A percentile compares a stretch with the other conserved stretches of the same genome.
Conservation (phyloP, 1,140 invertebrate genomes). For the Temnothorax longispinosus region DNA sequence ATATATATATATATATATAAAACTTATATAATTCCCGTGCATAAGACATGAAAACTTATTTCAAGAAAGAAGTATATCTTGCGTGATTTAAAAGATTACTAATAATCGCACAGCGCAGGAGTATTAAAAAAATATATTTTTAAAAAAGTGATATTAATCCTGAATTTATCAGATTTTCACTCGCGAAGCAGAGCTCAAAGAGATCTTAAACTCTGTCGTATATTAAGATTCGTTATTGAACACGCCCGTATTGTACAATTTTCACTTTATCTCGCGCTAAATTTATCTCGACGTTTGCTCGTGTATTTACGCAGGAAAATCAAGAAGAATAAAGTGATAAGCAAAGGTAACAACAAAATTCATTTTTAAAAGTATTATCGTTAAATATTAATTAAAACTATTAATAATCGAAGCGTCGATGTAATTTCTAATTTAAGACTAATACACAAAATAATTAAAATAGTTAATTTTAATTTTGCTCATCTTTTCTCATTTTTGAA, state of each 20-base stretch:
- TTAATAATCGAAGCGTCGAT: not conserved
- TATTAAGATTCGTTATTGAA: slow-evolving; percentile 41
- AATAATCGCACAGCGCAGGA: not conserved
- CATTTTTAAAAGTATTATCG: not conserved
- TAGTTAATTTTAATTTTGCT: not conserved
- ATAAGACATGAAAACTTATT: not conserved
- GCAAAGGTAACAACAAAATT: not conserved
- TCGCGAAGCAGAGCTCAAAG: not conserved
- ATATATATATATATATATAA: not conserved
- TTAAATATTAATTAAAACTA: not conserved
- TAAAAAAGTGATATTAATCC: not conserved
- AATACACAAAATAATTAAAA: not conserved
- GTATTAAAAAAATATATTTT: slow-evolving; percentile 3
- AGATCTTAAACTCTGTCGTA: not conserved
- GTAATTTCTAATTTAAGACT: not conserved
- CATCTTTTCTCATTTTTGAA: not conserved
- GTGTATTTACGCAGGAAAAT: not conserved
- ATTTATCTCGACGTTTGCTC: slow-evolving; percentile 15
- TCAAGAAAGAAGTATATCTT: not conserved
- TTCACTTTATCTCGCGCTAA: slow-evolving; percentile 34
- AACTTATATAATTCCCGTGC: not conserved
- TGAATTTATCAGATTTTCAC: slow-evolving; percentile 16
- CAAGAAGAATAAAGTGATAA: not conserved
- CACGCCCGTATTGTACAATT: slow-evolving; percentile 22
- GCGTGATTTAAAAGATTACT: not conserved